Conservation (phyloP, 2,888 invertebrate species). For the Thumatha senex region DNA sequence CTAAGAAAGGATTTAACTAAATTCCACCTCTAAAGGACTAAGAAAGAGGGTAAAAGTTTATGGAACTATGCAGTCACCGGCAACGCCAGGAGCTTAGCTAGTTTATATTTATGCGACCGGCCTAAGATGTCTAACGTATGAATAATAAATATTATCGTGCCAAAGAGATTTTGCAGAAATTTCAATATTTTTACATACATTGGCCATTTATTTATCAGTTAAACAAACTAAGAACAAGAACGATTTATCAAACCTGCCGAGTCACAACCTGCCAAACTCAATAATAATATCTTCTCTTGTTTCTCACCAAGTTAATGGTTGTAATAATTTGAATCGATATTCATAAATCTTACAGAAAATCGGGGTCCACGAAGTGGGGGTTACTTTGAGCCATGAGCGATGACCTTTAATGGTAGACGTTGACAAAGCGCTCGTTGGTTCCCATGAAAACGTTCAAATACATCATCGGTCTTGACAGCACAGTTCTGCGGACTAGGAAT, state of each 20-base stretch:
- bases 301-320: conserved; percentile 25
- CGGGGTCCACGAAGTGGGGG: conserved; percentile 39
- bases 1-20: too few relatives aligned
- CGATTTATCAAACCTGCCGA: not conserved
- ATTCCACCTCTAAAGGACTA: too few relatives aligned
- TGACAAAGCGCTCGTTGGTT: conserved; percentile 77
- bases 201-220: not conserved
- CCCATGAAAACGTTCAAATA: conserved; percentile 82
- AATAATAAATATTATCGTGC: not conserved
- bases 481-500: conserved; percentile 72
- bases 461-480: conserved; percentile 77
- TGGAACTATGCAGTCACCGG: too few relatives aligned
- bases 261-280: not conserved
- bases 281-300: conserved; percentile 11
- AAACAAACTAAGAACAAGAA: not conserved
- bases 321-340: conserved; percentile 45
- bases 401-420: conserved; percentile 76
- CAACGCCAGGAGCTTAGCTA: too few relatives aligned
- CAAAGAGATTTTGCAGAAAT: not conserved
- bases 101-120: too few relatives aligned
- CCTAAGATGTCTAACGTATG: not conserved
- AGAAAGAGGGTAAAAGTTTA: too few relatives aligned
- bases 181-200: not conserved
- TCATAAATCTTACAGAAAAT: conserved; percentile 48
- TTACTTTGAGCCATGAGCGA: conserved; percentile 61